Percentiles rank a stretch among this genome's conserved stretches.
Conservation (phyloP, 2,888 invertebrate genomes). For the Xanthia icteritia region DNA sequence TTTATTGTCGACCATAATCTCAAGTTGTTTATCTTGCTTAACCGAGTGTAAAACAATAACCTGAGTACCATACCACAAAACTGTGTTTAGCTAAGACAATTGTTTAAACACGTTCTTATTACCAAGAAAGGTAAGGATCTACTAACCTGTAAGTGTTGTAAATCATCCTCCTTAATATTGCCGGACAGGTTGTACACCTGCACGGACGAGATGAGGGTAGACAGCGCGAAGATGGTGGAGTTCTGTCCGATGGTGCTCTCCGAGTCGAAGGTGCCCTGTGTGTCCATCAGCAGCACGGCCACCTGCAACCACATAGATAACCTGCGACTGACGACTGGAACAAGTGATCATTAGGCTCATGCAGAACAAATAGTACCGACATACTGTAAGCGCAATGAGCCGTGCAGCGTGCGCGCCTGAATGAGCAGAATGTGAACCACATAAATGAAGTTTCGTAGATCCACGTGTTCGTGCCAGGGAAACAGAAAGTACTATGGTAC, state of each 20-base stretch:
- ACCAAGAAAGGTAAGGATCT: not conserved
- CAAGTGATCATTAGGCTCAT: not conserved
- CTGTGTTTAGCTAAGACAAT: not conserved
- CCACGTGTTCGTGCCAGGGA: not conserved
- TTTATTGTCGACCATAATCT: too few species aligned
- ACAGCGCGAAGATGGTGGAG: slow-evolving; percentile 93
- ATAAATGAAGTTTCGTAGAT: not conserved
- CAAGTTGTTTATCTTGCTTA: too few species aligned
- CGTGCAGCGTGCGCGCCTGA: too few species aligned
- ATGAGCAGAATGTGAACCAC: not conserved
- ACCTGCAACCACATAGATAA: slow-evolving; percentile 87
- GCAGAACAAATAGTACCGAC: not conserved
- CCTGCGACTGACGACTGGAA: not conserved
- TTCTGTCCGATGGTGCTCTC: slow-evolving; percentile 98
- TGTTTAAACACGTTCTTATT: not conserved
- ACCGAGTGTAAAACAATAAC: not conserved
- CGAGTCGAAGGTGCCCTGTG: slow-evolving; percentile 98
- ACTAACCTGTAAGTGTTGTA: slow-evolving; percentile 96
- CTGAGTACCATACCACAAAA: not conserved
- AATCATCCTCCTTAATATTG: slow-evolving; percentile 99
- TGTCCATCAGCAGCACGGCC: slow-evolving; percentile 95
- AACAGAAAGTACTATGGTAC: not conserved
- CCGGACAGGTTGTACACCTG: slow-evolving; percentile 98
- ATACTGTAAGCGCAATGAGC: not conserved
- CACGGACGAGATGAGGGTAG: slow-evolving; percentile 98